A percentile compares a stretch with the other conserved stretches of the same genome.
These are phyloP conservation scores for Melanotaenia maccullochi DNA, from an alignment of 2,797 vertebrate genomes.

Conservation along the genomic window DNA sequence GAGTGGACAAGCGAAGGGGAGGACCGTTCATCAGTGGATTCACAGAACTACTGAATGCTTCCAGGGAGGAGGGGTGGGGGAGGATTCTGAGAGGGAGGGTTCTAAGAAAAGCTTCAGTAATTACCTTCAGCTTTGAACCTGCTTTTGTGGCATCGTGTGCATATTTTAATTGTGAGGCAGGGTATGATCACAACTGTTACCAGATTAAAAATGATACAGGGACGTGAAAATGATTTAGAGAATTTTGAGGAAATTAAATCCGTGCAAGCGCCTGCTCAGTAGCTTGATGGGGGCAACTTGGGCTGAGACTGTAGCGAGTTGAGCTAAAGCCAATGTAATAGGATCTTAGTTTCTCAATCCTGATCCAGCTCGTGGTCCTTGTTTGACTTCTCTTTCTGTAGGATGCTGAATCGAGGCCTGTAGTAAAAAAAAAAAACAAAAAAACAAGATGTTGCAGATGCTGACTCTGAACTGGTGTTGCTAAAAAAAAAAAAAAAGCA, in stretches of 20 bases:
- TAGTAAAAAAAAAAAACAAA: slow-evolving; percentile 42
- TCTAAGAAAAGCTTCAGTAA: slow-evolving; percentile 87
- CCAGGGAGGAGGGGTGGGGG: slow-evolving; percentile 80
- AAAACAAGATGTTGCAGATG: background rate
- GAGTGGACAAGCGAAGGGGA: slow-evolving; percentile 76
- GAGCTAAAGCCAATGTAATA: slow-evolving; percentile 73
- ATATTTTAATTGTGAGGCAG: slow-evolving; percentile 38
- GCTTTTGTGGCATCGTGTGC: slow-evolving; percentile 58
- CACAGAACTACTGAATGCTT: slow-evolving; percentile 84
- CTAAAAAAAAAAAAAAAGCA: background rate
- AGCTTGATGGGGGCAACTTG: slow-evolving; percentile 35
- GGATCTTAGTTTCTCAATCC: slow-evolving; percentile 73
- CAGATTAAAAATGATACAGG: slow-evolving; percentile 41
- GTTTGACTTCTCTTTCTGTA: slow-evolving; percentile 69
- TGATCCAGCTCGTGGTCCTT: slow-evolving; percentile 51
- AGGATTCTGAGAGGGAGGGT: slow-evolving; percentile 81
- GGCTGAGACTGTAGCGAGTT: slow-evolving; percentile 48
- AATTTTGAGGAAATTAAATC: slow-evolving; percentile 32
- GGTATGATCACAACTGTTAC: slow-evolving; percentile 25
- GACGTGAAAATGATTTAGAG: slow-evolving; percentile 19
- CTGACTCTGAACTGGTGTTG: background rate
- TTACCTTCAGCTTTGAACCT: slow-evolving; percentile 86
- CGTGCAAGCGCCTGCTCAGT: slow-evolving; percentile 7
- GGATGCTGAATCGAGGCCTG: slow-evolving; percentile 88
- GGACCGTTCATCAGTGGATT: slow-evolving; percentile 81